A percentile compares a stretch with the other conserved stretches of the same genome.
Conservation (phyloP, 2,113 vertebrate species). For the Pachypanchax playfairii region DNA sequence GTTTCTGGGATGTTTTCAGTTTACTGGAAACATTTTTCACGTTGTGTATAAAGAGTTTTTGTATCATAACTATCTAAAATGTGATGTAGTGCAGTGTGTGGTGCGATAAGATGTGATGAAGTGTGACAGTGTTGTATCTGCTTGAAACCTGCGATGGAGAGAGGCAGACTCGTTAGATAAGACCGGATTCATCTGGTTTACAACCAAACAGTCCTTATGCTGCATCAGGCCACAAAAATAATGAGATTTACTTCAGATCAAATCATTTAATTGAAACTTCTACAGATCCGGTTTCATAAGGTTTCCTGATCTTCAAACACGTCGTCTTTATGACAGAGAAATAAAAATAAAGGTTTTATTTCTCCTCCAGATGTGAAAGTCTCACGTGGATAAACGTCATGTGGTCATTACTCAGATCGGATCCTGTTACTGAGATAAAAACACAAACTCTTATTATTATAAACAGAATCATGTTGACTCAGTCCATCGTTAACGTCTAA, state of each 20-base stretch:
- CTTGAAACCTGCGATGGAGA: slow-evolving; percentile 25
- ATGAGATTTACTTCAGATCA: neutral
- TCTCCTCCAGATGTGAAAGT: too few species aligned
- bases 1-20: neutral
- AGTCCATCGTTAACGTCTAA: too few species aligned
- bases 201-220: too few species aligned
- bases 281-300: neutral
- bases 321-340: neutral
- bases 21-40: neutral
- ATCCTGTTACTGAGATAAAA: too few species aligned
- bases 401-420: too few species aligned
- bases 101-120: slow-evolving; percentile 24
- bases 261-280: neutral
- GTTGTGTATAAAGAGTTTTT: slow-evolving; percentile 7
- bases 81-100: slow-evolving; percentile 12
- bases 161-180: slow-evolving; percentile 21
- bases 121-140: slow-evolving; percentile 21
- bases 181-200: slow-evolving; percentile 2
- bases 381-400: too few species aligned
- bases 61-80: slow-evolving; percentile 15
- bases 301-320: neutral
- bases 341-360: neutral
- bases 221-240: neutral
- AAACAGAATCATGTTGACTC: too few species aligned
- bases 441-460: too few species aligned